A percentile compares a stretch with the other conserved stretches of the same genome.
Conservation (phyloP, 2,888 invertebrate genomes). For the Mythimna lalbum region DNA sequence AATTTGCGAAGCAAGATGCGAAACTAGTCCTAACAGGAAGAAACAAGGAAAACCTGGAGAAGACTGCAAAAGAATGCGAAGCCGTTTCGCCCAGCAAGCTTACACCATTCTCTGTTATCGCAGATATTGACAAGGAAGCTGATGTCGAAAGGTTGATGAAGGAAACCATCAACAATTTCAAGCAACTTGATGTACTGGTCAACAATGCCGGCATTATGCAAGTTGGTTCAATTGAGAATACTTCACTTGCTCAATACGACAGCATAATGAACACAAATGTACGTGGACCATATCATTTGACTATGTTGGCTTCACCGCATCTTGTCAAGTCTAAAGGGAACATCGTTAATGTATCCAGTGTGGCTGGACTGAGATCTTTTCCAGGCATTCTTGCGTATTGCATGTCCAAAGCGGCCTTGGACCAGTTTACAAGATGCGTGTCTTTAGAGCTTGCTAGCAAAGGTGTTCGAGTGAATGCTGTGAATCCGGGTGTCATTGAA, state of each 20-base stretch:
- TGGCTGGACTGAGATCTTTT: conserved; percentile 95
- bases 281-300: conserved; percentile 93
- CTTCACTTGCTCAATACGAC: conserved; percentile 95
- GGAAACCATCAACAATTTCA: conserved; percentile 91
- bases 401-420: conserved; percentile 96
- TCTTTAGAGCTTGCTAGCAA: conserved; percentile 94
- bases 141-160: conserved; percentile 92
- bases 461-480: conserved; percentile 95
- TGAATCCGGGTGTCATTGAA: conserved; percentile 96
- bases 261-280: conserved; percentile 95
- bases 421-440: conserved; percentile 96
- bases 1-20: conserved; percentile 92
- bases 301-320: conserved; percentile 95
- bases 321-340: conserved; percentile 94
- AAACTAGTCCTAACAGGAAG: conserved; percentile 91
- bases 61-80: conserved; percentile 90
- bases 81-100: conserved; percentile 69
- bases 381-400: conserved; percentile 95
- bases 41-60: conserved; percentile 92
- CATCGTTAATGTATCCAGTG: conserved; percentile 97
- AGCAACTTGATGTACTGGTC: conserved; percentile 93
- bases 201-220: conserved; percentile 96
- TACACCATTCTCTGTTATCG: conserved; percentile 88
- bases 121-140: conserved; percentile 92
- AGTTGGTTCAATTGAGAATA: conserved; percentile 94